Evolutionary conservation across 2,113 vertebrate species (phyloP).

Genomic region (Nyctereutes procyonoides): DNA sequence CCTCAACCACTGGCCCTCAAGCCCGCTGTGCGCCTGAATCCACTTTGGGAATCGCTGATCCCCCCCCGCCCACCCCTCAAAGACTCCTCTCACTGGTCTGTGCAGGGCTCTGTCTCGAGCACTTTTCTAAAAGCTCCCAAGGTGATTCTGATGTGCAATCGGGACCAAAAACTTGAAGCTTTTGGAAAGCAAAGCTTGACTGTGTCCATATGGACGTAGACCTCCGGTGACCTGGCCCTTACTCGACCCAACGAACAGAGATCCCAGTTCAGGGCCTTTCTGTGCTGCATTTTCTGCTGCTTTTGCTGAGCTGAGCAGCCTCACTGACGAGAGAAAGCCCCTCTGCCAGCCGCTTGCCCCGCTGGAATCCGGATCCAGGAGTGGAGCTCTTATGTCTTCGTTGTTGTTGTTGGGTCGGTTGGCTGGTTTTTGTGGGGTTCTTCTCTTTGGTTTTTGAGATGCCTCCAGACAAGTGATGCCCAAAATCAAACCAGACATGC

Average conservation of each 20-base stretch:
- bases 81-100: background rate
- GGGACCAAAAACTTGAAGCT: background rate
- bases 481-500: background rate
- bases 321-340: background rate
- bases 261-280: background rate
- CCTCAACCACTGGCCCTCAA: fast-evolving
- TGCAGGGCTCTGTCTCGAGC: background rate
- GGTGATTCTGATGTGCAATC: background rate
- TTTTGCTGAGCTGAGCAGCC: background rate
- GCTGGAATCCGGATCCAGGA: background rate
- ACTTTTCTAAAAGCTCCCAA: background rate
- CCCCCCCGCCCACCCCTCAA: background rate
- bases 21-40: background rate
- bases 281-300: background rate
- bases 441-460: background rate
- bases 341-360: background rate
- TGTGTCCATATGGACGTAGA: background rate
- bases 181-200: background rate
- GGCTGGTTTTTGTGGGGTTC: background rate
- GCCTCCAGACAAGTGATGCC: background rate
- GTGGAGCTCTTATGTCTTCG: background rate
- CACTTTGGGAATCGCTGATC: background rate
- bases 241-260: background rate
- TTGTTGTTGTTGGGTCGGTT: background rate
- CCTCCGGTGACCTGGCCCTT: background rate